phyloP scores from a whole-genome alignment of 2,888 invertebrate genomes.

The Spicauda simplicius region DNA sequence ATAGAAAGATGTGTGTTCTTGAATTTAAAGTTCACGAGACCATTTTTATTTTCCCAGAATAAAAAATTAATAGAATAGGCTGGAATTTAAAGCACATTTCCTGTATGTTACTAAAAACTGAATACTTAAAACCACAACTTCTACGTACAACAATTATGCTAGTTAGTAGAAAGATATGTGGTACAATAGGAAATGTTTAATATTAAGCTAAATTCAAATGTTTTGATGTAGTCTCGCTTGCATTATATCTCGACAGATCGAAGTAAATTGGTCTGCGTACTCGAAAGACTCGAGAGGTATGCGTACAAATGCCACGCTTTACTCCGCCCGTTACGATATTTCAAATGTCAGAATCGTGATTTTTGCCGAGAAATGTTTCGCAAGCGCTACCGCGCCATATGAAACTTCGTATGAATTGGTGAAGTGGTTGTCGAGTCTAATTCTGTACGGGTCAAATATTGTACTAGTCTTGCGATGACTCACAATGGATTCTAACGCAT shows the following conservation, averaged over 20 bases:
- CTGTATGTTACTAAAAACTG: no score
- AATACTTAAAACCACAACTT: no score
- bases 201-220: not conserved
- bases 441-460: constrained; percentile 36
- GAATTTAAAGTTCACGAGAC: no score
- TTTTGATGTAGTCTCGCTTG: not conserved
- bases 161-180: no score
- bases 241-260: not conserved
- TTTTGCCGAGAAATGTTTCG: constrained; percentile 77
- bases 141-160: no score
- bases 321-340: constrained; percentile 70
- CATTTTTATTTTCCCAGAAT: no score
- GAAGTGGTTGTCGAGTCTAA: constrained; percentile 36
- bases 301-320: constrained; percentile 76
- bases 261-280: constrained; percentile 21
- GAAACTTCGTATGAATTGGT: constrained; percentile 49
- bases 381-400: constrained; percentile 65
- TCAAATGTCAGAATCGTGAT: constrained; percentile 83
- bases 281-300: constrained; percentile 58
- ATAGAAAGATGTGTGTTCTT: no score
- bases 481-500: constrained; percentile 15
- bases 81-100: no score
- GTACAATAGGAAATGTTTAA: no score
- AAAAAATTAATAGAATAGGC: no score
- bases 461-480: constrained; percentile 14